A percentile compares a stretch with the other conserved stretches of the same genome.
phyloP scores from a whole-genome alignment of 2,888 invertebrate species.

The Schizaphis graminum region DNA sequence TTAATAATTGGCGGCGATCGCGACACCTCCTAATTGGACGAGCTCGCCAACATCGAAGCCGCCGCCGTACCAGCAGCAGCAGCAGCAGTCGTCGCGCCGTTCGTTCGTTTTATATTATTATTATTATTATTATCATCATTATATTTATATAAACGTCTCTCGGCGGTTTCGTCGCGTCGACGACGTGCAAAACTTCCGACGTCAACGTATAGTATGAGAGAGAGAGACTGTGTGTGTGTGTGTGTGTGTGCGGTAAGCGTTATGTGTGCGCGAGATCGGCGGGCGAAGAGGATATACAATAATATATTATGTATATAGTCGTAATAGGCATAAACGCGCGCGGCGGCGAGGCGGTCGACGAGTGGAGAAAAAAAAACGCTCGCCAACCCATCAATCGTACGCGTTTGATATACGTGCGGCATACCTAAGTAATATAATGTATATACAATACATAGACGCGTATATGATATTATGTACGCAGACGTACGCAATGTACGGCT shows the following conservation, averaged over 20 bases:
- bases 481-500: background rate
- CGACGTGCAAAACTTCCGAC: slow-evolving; percentile 64
- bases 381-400: background rate
- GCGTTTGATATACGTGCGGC: background rate
- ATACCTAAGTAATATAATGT: slow-evolving; percentile 8
- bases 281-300: background rate
- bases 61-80: background rate
- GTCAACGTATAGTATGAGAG: slow-evolving; percentile 15
- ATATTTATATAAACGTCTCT: slow-evolving; percentile 29
- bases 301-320: background rate
- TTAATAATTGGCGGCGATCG: slow-evolving; percentile 49
- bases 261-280: background rate
- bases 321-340: background rate
- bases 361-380: background rate
- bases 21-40: slow-evolving; percentile 59
- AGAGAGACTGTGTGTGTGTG: too few species aligned
- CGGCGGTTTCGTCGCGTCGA: slow-evolving; percentile 57
- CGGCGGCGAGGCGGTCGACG: background rate
- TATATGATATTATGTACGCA: background rate
- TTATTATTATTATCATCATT: background rate
- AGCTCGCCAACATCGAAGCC: slow-evolving; percentile 46
- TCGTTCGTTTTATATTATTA: background rate
- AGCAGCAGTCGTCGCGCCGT: background rate
- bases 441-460: background rate
- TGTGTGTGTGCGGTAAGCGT: background rate